phyloP scores from a whole-genome alignment of 2,797 vertebrate species.

The Saxicola maurus region DNA sequence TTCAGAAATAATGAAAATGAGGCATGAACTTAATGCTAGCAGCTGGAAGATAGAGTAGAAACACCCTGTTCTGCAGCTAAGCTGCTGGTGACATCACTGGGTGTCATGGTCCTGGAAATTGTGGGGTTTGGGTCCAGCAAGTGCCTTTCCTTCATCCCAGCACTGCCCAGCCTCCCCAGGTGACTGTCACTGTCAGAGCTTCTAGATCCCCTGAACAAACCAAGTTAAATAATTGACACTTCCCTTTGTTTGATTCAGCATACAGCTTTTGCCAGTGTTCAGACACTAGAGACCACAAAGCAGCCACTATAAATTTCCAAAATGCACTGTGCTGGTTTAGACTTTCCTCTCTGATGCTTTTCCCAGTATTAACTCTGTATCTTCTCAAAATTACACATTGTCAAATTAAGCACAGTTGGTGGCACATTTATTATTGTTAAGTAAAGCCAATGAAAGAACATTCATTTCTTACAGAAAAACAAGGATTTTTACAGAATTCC shows the following conservation, averaged over 20 bases:
- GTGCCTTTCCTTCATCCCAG: not conserved
- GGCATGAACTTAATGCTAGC: not conserved
- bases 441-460: not conserved
- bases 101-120: not conserved
- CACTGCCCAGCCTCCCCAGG: not conserved
- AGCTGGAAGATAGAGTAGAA: not conserved
- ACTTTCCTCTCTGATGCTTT: not conserved
- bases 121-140: not conserved
- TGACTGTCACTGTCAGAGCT: not conserved
- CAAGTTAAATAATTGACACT: not conserved
- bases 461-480: not conserved
- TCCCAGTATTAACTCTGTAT: not conserved
- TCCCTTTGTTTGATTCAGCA: not conserved
- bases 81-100: not conserved
- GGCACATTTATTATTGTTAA: not conserved
- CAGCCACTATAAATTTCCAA: not conserved
- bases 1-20: not conserved
- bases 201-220: not conserved
- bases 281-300: not conserved
- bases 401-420: conserved; percentile 24
- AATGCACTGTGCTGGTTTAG: not conserved
- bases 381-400: not conserved
- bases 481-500: not conserved
- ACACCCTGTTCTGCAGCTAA: not conserved
- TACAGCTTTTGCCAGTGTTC: not conserved